These are phyloP conservation scores for Origma solitaria DNA, from an alignment of 2,113 vertebrate species.

Conservation along the genomic window DNA sequence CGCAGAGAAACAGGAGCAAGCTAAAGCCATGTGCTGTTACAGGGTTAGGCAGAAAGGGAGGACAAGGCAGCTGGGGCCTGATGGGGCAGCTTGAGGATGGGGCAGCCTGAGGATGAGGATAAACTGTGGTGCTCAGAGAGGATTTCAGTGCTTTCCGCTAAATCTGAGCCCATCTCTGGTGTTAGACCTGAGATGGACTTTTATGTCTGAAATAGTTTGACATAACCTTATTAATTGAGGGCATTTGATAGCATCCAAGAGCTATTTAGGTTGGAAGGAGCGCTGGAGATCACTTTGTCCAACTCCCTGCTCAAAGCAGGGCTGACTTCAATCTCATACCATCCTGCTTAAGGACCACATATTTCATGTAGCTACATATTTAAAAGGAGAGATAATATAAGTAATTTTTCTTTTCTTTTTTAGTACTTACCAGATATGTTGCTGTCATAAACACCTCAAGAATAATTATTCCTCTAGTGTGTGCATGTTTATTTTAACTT, in stretches of 20 bases:
- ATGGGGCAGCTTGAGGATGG: not conserved
- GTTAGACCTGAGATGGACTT: not conserved
- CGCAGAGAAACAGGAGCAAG: not conserved
- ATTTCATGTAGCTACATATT: not conserved
- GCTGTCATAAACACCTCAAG: not conserved
- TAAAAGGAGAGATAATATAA: not conserved
- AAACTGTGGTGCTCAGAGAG: not conserved
- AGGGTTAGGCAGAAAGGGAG: not conserved
- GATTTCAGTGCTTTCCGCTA: not conserved
- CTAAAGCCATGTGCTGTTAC: accelerated
- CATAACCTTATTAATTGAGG: not conserved
- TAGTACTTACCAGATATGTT: not conserved
- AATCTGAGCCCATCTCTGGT: not conserved
- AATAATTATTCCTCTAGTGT: not conserved
- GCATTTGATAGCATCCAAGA: not conserved
- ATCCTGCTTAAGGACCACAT: not conserved
- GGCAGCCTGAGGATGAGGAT: not conserved
- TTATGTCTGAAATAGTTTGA: not conserved
- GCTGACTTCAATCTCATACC: not conserved
- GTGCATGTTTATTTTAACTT: not conserved
- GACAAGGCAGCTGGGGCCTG: not conserved
- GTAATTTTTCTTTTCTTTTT: not conserved
- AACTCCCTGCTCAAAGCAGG: not conserved
- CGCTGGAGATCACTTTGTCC: not conserved
- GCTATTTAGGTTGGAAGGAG: not conserved